A percentile compares a stretch with the other conserved stretches of the same genome.
These are phyloP conservation scores for Indicator maculatus DNA, from an alignment of 2,113 vertebrate species.

Conservation along the genomic window DNA sequence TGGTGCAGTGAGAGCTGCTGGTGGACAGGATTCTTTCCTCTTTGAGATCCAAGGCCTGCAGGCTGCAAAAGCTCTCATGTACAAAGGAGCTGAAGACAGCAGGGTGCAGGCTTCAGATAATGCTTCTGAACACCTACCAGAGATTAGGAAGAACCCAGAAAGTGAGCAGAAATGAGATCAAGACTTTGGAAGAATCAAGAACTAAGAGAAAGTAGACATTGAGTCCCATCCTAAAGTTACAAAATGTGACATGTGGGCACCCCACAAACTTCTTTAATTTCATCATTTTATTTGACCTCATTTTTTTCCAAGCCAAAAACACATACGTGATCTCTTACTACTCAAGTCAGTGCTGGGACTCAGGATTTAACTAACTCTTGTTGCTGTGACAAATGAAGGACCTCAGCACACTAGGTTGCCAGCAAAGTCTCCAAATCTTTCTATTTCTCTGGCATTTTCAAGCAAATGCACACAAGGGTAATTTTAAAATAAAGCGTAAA, in stretches of 20 bases:
- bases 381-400: background rate
- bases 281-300: background rate
- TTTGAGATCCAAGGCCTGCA: background rate
- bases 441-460: background rate
- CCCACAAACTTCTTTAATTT: background rate
- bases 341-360: background rate
- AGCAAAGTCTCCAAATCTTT: background rate
- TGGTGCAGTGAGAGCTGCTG: background rate
- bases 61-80: background rate
- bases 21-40: background rate
- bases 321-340: background rate
- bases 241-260: background rate
- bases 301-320: background rate
- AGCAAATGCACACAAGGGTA: background rate
- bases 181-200: background rate
- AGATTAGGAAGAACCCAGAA: background rate
- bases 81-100: background rate
- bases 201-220: background rate
- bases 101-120: background rate
- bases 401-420: background rate
- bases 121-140: background rate
- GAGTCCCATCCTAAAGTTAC: background rate
- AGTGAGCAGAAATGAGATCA: background rate
- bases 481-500: background rate
- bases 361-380: background rate